Percentiles rank a stretch among this genome's conserved stretches.
Evolutionary conservation across 2,888 invertebrate species (phyloP).

Genomic region (Sesia apiformis): DNA sequence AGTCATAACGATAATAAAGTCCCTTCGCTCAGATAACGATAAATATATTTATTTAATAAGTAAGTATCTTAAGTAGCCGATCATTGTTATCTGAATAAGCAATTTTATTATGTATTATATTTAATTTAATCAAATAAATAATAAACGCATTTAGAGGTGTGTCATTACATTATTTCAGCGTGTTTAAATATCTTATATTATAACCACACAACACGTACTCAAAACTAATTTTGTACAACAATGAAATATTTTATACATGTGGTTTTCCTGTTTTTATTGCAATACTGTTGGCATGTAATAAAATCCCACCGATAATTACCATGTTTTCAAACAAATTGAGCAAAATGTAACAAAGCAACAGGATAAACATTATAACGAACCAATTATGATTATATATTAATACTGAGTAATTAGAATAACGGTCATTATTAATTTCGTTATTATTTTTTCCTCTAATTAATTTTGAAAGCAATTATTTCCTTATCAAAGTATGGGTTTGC

Average conservation of each 20-base stretch:
- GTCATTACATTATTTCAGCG: too few species aligned
- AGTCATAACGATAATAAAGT: too few species aligned
- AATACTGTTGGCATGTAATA: conserved; percentile 1
- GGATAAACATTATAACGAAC: background rate
- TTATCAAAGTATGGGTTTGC: background rate
- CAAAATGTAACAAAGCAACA: background rate
- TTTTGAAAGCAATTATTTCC: conserved; percentile 1
- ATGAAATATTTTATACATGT: conserved; percentile 6
- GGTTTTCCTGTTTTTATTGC: conserved; percentile 11
- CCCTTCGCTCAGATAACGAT: too few species aligned
- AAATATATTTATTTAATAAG: too few species aligned
- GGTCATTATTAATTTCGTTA: background rate
- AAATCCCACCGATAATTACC: background rate
- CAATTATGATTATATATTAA: background rate
- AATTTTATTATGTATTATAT: too few species aligned
- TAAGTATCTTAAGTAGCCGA: too few species aligned
- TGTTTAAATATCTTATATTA: too few species aligned
- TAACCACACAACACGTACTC: background rate
- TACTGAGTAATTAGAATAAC: background rate
- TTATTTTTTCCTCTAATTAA: conserved; percentile 6
- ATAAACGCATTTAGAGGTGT: too few species aligned
- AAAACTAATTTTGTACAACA: background rate
- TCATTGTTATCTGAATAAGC: too few species aligned
- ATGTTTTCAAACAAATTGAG: background rate
- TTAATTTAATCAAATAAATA: too few species aligned